Evolutionary conservation across 2,797 vertebrate species (phyloP).

Genomic region (Anguilla pacifica): DNA sequence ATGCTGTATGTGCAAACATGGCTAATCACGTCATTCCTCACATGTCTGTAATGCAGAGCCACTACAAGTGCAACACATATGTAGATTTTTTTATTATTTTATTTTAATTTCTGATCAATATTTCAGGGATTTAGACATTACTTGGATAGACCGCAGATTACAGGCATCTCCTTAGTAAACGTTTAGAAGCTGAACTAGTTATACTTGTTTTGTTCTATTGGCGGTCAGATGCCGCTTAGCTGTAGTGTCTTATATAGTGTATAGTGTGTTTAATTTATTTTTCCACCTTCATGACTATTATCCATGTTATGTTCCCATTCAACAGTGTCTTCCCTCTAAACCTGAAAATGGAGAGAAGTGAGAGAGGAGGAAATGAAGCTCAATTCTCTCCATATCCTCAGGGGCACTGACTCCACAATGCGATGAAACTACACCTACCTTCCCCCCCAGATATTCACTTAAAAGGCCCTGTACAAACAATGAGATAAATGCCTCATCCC

Average conservation of each 20-base stretch:
- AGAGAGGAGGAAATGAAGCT: slow-evolving; percentile 32
- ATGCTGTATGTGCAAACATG: slow-evolving; percentile 67
- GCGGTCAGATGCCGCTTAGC: not conserved
- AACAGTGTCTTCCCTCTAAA: slow-evolving; percentile 26
- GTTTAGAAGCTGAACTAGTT: slow-evolving; percentile 32
- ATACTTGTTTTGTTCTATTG: not conserved
- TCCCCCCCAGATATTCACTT: not conserved
- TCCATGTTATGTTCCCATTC: slow-evolving; percentile 43
- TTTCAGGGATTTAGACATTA: not conserved
- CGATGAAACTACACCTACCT: slow-evolving; percentile 18
- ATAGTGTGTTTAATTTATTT: slow-evolving; percentile 28
- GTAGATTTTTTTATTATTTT: not conserved
- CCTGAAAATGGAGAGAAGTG: slow-evolving; percentile 26
- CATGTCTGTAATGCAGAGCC: slow-evolving; percentile 54
- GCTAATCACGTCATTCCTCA: not conserved
- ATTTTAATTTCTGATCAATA: slow-evolving; percentile 11
- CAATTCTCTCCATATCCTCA: slow-evolving; percentile 12
- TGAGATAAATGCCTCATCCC: not conserved
- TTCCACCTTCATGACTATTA: not conserved
- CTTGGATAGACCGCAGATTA: not conserved
- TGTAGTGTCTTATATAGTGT: slow-evolving; percentile 27
- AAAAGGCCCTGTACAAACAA: not conserved
- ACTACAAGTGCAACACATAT: slow-evolving; percentile 63
- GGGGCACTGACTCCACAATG: slow-evolving; percentile 31
- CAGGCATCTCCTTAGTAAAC: slow-evolving; percentile 20